These are phyloP conservation scores for Apeira syringaria DNA, from an alignment of 2,888 invertebrate genomes.

Conservation along the genomic window DNA sequence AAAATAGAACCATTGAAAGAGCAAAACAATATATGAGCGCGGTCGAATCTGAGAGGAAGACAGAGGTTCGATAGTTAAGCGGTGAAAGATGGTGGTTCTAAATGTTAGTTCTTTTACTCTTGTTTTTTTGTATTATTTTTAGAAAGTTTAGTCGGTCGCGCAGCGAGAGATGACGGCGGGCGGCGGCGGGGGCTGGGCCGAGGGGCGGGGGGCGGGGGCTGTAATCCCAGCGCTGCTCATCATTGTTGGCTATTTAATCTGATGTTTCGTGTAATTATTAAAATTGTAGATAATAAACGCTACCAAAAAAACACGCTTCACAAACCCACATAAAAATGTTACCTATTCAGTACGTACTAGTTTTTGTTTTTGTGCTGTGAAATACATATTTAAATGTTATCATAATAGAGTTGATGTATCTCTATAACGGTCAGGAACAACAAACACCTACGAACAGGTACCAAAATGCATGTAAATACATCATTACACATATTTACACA, in stretches of 20 bases:
- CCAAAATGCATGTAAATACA: conserved; percentile 51
- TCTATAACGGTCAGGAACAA: conserved; percentile 40
- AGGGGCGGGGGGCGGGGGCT: conserved; percentile 60
- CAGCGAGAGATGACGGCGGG: conserved; percentile 74
- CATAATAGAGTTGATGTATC: conserved; percentile 2
- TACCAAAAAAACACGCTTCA: conserved; percentile 13
- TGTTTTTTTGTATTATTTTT: conserved; percentile 72
- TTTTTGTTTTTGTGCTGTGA: conserved; percentile 6
- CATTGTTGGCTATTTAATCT: conserved; percentile 64
- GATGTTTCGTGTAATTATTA: conserved; percentile 47
- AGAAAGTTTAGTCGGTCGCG: conserved; percentile 79
- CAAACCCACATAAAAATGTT: conserved; percentile 11
- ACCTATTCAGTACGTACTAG: conserved; percentile 18
- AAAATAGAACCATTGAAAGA: conserved; percentile 16
- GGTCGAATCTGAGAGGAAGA: conserved; percentile 44
- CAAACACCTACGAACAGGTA: conserved; percentile 45
- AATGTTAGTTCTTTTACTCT: conserved; percentile 76
- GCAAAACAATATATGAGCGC: conserved; percentile 41
- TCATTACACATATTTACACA: conserved; percentile 35
- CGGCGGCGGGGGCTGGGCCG: too few relatives aligned
- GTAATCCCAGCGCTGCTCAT: conserved; percentile 68
- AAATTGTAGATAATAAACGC: conserved; percentile 23
- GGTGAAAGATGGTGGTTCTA: conserved; percentile 79
- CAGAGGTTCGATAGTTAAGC: conserved; percentile 66
- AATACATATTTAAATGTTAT: neutral